phyloP scores from a whole-genome alignment of 2,797 vertebrate genomes.

The Staurois parvus region DNA sequence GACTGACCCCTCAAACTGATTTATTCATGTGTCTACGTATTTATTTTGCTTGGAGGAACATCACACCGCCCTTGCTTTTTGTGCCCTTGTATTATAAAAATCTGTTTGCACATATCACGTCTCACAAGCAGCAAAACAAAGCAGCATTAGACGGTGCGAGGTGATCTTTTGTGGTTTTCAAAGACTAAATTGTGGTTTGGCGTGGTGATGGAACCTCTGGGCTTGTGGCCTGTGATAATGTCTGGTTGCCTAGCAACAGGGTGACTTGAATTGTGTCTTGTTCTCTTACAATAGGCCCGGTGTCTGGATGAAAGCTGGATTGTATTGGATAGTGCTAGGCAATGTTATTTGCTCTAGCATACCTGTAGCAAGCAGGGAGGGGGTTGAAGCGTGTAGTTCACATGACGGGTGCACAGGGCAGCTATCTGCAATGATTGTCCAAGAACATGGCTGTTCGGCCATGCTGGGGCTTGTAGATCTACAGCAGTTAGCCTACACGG shows the following conservation, averaged over 20 bases:
- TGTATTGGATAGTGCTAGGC: neutral
- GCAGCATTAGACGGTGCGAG: neutral
- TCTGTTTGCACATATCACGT: neutral
- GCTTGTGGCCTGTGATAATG: constrained; percentile 6
- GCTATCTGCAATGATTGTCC: neutral
- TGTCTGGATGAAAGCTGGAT: neutral
- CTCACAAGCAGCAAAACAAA: neutral
- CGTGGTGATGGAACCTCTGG: neutral
- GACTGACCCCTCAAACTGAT: neutral
- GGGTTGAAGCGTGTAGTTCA: neutral
- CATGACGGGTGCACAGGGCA: neutral
- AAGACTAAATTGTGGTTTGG: neutral
- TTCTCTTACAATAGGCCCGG: neutral
- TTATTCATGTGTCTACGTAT: neutral
- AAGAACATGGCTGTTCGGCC: neutral
- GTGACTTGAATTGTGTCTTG: constrained; percentile 17
- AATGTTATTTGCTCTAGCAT: neutral
- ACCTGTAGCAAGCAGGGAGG: neutral
- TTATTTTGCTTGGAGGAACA: neutral
- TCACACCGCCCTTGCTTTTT: neutral
- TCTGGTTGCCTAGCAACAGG: constrained; percentile 51
- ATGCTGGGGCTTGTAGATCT: neutral
- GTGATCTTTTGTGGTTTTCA: neutral
- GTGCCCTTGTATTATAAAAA: neutral
- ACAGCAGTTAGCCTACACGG: neutral